These are phyloP conservation scores for Rhincodon typus DNA, from an alignment of 2,797 vertebrate genomes.

Conservation along the genomic window DNA sequence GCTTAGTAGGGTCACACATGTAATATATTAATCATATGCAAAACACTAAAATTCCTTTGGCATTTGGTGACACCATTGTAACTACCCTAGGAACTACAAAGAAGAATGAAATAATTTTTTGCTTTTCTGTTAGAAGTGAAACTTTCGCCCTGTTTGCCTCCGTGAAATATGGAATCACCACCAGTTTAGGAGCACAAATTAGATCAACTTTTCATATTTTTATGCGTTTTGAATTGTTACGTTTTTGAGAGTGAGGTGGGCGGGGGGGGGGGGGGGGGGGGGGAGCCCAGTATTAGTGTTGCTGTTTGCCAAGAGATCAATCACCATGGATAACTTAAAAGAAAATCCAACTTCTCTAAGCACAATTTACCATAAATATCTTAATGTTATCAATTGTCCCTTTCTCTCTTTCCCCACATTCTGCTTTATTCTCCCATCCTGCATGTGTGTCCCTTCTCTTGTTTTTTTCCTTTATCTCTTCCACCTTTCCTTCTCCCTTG, in stretches of 20 bases:
- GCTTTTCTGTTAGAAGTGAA: background rate
- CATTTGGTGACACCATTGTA: background rate
- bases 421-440: background rate
- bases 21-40: background rate
- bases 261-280: background rate
- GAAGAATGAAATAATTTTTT: background rate
- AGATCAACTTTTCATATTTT: background rate
- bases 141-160: background rate
- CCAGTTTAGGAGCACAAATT: background rate
- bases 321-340: background rate
- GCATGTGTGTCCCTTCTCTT: background rate
- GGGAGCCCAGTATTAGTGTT: background rate
- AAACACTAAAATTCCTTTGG: background rate
- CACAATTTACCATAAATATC: background rate
- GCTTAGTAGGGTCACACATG: background rate
- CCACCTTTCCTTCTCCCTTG: background rate
- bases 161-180: background rate
- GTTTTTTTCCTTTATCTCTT: background rate
- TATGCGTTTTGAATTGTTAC: background rate
- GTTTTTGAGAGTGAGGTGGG: background rate
- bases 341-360: background rate
- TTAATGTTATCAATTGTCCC: background rate
- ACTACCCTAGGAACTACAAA: background rate
- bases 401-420: background rate
- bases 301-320: background rate